Percentiles rank a stretch among this genome's conserved stretches.
phyloP scores from a whole-genome alignment of 2,888 invertebrate species.

The Spilarctia lutea region DNA sequence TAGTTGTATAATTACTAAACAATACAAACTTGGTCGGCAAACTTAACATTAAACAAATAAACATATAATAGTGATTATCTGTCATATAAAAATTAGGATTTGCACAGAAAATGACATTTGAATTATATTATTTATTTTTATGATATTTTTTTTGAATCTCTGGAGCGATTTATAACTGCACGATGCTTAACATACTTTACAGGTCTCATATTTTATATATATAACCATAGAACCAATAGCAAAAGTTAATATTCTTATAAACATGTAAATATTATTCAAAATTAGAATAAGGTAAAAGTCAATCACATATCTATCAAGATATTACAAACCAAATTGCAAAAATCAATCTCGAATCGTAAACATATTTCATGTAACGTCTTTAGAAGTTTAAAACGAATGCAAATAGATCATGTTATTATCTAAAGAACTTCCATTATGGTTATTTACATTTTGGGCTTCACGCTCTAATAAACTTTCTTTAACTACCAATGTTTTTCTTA shows the following conservation, averaged over 20 bases:
- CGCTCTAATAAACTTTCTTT: constrained; percentile 24
- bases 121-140: not conserved
- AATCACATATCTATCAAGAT: not conserved
- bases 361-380: not conserved
- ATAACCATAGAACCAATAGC: not conserved
- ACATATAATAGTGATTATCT: too few species aligned
- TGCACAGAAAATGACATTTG: not conserved
- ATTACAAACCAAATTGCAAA: not conserved
- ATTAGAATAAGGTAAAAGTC: not conserved
- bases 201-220: not conserved
- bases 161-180: not conserved
- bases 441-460: constrained; percentile 10
- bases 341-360: not conserved
- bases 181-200: too few species aligned
- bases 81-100: not conserved
- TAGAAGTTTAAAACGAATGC: not conserved
- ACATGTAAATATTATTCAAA: not conserved
- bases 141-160: not conserved
- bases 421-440: constrained; percentile 6
- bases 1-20: too few species aligned
- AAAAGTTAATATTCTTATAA: not conserved
- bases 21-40: too few species aligned
- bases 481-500: constrained; percentile 21
- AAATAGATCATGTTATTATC: not conserved
- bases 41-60: too few species aligned